Evolutionary conservation across 2,888 invertebrate genomes (phyloP), one percentile per base, ranked within the genome.

Genomic region (Loripinus fragilis): DNA sequence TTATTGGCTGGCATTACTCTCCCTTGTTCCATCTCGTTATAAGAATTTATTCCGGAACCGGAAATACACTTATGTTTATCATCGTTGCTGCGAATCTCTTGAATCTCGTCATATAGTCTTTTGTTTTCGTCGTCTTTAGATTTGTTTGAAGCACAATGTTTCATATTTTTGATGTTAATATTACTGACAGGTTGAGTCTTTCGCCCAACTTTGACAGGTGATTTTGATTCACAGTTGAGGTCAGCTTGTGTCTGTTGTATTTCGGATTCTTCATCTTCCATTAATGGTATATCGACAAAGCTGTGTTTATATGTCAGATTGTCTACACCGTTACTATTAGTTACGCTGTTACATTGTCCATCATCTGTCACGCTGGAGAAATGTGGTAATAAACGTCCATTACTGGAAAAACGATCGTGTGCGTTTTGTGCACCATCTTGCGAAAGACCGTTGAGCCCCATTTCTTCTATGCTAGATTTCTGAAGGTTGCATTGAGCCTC

Each of bases 221-320:
- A 23, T 74, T 73, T 76, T 76, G 76, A 67, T 79, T 76, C 33
- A 48, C 48, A 69, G 35, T 45, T 66, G 60, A 48, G 2, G 25
- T 74, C 71, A 76, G 73, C 73, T 60, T 79, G 74, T n/a, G 17
- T 20, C 10, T 41, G 45, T 28, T 41, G 25, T 28, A 42, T 50
- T 20, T 74, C 73, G n/a, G 72, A 30, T 41, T 25, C 28, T 17
- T 28, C 60, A 33, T 74, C 74, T 23, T 66, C 55, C n/a, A 38
- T 17, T 17, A 42, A 28, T 30, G 75, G 74, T n/a, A 83, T 76
- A 52, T 78, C 72, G 23, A 74, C 48, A 25, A 64, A 41, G 45
- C 80, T 83, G 28, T 76, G 70, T 45, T 74, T 69, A 72, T 76
- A 83, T 25, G 69, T 83, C 0, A 74, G 45, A 72, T 83, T 83